phyloP scores from a whole-genome alignment of 2,113 vertebrate species.

The Bos taurus region DNA sequence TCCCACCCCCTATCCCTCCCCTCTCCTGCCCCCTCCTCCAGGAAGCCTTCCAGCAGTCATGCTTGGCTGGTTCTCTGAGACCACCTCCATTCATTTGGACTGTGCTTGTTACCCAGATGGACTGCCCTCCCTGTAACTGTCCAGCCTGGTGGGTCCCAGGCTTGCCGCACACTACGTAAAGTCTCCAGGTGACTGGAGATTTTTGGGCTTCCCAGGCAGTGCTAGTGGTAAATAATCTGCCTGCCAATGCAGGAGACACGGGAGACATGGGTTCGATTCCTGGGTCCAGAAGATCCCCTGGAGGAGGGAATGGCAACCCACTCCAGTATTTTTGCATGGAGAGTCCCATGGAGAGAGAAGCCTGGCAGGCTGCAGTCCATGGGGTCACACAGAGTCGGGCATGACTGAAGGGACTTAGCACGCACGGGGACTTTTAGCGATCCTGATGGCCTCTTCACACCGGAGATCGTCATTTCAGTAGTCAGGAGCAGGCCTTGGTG shows the following conservation, averaged over 20 bases:
- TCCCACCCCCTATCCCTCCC: fast-evolving
- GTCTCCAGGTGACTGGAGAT: neutral
- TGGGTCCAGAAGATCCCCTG: fast-evolving
- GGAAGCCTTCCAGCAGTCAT: neutral
- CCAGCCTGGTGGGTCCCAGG: neutral
- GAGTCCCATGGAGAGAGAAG: neutral
- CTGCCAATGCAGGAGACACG: neutral
- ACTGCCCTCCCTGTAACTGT: neutral
- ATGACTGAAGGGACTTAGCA: neutral
- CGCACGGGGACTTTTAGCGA: fast-evolving
- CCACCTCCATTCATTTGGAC: neutral
- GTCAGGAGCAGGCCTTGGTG: neutral
- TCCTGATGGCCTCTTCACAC: neutral
- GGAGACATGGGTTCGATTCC: neutral
- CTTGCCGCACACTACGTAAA: neutral
- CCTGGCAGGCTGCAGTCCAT: neutral
- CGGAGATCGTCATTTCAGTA: neutral
- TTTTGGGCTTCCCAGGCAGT: neutral
- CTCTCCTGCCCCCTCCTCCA: neutral
- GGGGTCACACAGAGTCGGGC: neutral
- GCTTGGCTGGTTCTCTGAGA: fast-evolving
- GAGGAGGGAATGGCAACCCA: neutral
- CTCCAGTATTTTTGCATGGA: neutral
- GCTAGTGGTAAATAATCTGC: neutral
- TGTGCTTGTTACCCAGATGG: neutral